Base-by-base conservation (phyloP, 1,140 invertebrate genomes). In the Coenobita brevimanus region DNA sequence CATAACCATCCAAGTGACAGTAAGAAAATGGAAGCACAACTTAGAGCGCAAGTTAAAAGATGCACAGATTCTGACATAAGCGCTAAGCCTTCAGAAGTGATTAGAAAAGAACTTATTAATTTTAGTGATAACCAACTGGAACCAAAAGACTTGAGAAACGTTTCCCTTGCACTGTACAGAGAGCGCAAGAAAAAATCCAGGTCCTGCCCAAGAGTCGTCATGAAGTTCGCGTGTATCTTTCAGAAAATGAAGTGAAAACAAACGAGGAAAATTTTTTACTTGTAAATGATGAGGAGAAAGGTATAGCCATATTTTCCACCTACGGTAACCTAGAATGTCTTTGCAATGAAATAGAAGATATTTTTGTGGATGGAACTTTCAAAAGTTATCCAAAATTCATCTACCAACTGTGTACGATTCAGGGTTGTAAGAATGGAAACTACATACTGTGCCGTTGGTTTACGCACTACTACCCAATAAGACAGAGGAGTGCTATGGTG, bases 31-130 rank as follows among this genome's bases (percentile, higher is more conserved):
- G n/a, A 79, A 79, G 15, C 75, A 54, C 75, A 80, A 80, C 50
- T 80, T 80, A 17, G 50, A 80, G 75, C 50, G 2, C 75, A 60
- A 54, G 76, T 80, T 54, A 80, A 80, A 57, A 80, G 76, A 60
- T 6, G 50, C 24, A 3, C 4, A 80, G 50, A 60, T 24, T 3
- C 76, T 54, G 54, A 60, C 76, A 57, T 80, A 30, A 57, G 24
- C 17, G 76, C 76, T 36, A 80, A 27, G 13, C 76, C 76, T 80
- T 80, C 13, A 80, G 27, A 60, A 60, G 36, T 80, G 24, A 80
- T 30, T 57, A 57, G 76, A 80, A 3, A 80, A 60, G 1, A 80
- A 80, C 50, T 80, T 57, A 38, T n/a, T 17, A 78, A 78, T 78
- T 78, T 15, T 38, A 50, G 73, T 1, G 73, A 78, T n/a, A 50